These are phyloP conservation scores for Ooceraea biroi DNA, from an alignment of 1,140 invertebrate genomes.

Conservation along the genomic window DNA sequence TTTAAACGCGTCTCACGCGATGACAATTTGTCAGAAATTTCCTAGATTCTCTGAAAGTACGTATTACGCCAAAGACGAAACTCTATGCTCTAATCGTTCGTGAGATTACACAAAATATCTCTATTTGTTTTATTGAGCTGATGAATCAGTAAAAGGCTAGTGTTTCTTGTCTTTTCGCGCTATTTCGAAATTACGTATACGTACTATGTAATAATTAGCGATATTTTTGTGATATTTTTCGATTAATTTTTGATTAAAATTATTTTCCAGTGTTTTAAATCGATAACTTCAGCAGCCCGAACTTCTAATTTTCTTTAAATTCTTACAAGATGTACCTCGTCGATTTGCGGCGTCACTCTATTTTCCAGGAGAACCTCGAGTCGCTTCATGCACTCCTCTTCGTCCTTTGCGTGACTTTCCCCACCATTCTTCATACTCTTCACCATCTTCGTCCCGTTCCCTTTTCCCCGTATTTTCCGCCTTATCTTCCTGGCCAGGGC, in stretches of 20 bases:
- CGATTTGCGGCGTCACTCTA: constrained; percentile 73
- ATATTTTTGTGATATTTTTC: no score
- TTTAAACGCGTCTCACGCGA: constrained; percentile 57
- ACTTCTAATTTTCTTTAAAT: neutral
- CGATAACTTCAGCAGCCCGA: neutral
- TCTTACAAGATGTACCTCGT: constrained; percentile 70
- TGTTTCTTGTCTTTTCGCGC: neutral
- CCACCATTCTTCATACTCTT: neutral
- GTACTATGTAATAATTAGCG: neutral
- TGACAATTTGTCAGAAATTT: constrained; percentile 58
- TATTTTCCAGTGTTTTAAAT: neutral
- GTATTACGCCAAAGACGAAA: constrained; percentile 14
- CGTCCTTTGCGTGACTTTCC: constrained; percentile 32
- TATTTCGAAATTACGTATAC: neutral
- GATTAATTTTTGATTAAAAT: neutral
- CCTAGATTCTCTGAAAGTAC: neutral
- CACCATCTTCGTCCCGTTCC: constrained; percentile 21
- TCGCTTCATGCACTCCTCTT: constrained; percentile 79
- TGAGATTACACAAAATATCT: constrained; percentile 16
- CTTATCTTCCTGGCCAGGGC: constrained; percentile 85
- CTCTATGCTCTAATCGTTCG: constrained; percentile 37
- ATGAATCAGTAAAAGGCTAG: neutral
- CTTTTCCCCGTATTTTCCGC: constrained; percentile 37
- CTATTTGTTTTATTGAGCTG: neutral
- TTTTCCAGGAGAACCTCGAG: constrained; percentile 79